These are phyloP conservation scores for Sebastolobus alascanus DNA, from an alignment of 2,797 vertebrate genomes.

Conservation along the genomic window DNA sequence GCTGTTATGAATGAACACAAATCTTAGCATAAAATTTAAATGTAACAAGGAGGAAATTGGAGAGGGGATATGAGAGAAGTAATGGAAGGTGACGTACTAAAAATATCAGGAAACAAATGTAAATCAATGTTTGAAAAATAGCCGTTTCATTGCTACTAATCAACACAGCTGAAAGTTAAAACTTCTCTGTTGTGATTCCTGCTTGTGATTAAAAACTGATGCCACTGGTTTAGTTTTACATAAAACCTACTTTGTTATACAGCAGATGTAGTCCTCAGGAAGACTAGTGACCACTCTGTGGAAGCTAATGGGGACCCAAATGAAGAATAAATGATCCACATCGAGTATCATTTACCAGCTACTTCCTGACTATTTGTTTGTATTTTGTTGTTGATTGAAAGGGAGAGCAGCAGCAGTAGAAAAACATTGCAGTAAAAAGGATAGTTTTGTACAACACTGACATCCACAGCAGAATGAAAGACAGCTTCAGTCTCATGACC, in stretches of 20 bases:
- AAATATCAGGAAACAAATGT: not conserved
- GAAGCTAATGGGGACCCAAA: no score
- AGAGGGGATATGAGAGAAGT: not conserved
- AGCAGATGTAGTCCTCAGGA: not conserved
- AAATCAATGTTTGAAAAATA: not conserved
- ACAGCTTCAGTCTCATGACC: not conserved
- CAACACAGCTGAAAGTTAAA: not conserved
- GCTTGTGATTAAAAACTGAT: not conserved
- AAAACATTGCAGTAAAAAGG: not conserved
- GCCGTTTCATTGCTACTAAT: not conserved
- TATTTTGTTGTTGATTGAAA: not conserved
- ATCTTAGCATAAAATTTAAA: no score
- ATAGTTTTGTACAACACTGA: not conserved
- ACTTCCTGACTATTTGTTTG: not conserved
- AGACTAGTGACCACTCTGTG: no score
- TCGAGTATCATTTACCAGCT: not conserved
- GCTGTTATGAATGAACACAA: not conserved
- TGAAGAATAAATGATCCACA: no score
- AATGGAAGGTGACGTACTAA: not conserved
- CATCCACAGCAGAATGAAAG: not conserved
- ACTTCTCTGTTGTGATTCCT: not conserved
- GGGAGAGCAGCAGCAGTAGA: not conserved
- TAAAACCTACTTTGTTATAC: not conserved
- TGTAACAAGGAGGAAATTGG: not conserved
- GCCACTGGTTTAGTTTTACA: not conserved